Percentiles rank a stretch among this genome's conserved stretches.
phyloP scores from a whole-genome alignment of 2,113 vertebrate species.

The Chionis minor region DNA sequence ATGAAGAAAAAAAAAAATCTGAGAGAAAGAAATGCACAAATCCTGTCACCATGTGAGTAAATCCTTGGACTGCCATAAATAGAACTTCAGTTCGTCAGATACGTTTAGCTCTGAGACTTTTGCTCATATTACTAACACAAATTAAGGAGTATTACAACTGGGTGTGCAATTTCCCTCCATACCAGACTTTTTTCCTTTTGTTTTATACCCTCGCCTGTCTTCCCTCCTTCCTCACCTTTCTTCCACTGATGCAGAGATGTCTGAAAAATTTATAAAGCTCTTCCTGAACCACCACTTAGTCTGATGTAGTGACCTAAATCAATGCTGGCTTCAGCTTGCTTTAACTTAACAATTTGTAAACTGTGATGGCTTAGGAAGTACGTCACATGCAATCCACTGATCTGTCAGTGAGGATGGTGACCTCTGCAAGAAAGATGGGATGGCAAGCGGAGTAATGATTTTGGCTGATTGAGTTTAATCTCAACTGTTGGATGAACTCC shows the following conservation, averaged over 20 bases:
- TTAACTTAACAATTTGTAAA: neutral
- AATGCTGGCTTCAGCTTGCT: neutral
- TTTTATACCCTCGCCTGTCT: neutral
- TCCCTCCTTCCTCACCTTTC: neutral
- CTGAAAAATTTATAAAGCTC: neutral
- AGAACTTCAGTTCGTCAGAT: neutral
- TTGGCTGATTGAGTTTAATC: neutral
- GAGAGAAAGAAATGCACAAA: neutral
- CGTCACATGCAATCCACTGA: neutral
- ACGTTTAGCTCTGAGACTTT: neutral
- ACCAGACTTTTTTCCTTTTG: neutral
- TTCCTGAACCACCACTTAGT: neutral
- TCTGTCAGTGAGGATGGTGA: neutral
- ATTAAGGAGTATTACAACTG: neutral
- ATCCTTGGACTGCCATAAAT: neutral
- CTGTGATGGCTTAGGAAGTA: neutral
- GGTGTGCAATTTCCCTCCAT: neutral
- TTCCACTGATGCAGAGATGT: neutral
- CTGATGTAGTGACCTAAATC: neutral
- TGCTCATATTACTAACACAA: neutral
- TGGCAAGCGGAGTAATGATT: neutral
- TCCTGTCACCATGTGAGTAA: neutral
- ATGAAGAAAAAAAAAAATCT: neutral
- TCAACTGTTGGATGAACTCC: neutral
- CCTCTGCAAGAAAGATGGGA: neutral